Conservation (phyloP, 2,113 vertebrate species). For the Empidonax traillii region DNA sequence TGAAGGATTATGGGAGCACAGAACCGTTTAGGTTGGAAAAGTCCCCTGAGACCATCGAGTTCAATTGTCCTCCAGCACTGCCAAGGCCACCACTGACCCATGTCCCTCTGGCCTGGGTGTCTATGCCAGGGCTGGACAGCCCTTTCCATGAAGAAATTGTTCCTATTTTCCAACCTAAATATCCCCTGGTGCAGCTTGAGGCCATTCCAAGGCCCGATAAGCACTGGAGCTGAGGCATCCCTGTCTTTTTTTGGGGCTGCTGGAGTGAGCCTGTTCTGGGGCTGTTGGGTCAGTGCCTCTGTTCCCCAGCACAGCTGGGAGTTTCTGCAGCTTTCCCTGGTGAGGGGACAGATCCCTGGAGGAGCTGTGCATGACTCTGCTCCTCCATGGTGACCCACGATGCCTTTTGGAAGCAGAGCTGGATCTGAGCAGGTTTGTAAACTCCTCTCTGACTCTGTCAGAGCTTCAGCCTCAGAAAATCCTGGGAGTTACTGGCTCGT, state of each 20-base stretch:
- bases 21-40: background rate
- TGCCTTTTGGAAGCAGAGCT: background rate
- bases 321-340: background rate
- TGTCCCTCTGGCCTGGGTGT: background rate
- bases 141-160: background rate
- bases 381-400: rapidly evolving
- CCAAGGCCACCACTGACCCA: background rate
- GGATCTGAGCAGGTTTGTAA: background rate
- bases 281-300: background rate
- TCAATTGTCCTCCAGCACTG: background rate
- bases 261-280: background rate
- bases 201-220: rapidly evolving
- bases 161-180: background rate
- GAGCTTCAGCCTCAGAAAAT: background rate
- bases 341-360: rapidly evolving
- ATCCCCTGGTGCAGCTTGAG: background rate
- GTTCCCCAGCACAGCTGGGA: background rate
- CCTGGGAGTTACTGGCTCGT: rapidly evolving
- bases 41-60: background rate
- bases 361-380: rapidly evolving
- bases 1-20: background rate
- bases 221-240: background rate
- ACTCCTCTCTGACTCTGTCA: background rate
- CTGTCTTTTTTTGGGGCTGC: background rate
- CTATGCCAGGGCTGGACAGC: background rate